A percentile compares a stretch with the other conserved stretches of the same genome.
Conservation (phyloP, 2,888 invertebrate species). For the Bellardia bayeri region DNA sequence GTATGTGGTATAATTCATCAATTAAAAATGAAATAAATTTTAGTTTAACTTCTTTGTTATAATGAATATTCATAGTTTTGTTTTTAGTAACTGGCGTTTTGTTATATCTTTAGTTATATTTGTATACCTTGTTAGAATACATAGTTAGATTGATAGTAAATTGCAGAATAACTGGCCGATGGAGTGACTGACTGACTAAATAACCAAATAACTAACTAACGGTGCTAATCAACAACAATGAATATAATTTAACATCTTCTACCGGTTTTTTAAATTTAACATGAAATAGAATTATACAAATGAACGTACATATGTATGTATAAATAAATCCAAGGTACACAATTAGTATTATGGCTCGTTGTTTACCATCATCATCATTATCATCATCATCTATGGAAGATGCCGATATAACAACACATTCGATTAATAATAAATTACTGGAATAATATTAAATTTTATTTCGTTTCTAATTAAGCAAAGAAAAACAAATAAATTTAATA, state of each 20-base stretch:
- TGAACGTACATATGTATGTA: neutral
- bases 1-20: too few species aligned
- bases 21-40: too few species aligned
- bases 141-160: neutral
- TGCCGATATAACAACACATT: constrained; percentile 19
- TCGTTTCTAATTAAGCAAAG: constrained; percentile 8
- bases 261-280: constrained; percentile 21
- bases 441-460: constrained; percentile 12
- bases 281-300: constrained; percentile 3
- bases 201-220: neutral
- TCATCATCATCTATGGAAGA: constrained; percentile 18
- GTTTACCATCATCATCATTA: constrained; percentile 4
- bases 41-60: too few species aligned
- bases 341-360: constrained; percentile 15
- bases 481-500: neutral
- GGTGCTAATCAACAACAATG: constrained; percentile 18
- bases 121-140: neutral
- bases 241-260: constrained; percentile 1
- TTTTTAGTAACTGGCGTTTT: neutral
- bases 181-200: neutral
- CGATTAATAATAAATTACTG: constrained; percentile 23
- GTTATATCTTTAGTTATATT: too few species aligned
- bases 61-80: too few species aligned
- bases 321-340: constrained; percentile 22
- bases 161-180: neutral